Conservation (phyloP, 2,797 vertebrate species). For the Cottoperca gobio region DNA sequence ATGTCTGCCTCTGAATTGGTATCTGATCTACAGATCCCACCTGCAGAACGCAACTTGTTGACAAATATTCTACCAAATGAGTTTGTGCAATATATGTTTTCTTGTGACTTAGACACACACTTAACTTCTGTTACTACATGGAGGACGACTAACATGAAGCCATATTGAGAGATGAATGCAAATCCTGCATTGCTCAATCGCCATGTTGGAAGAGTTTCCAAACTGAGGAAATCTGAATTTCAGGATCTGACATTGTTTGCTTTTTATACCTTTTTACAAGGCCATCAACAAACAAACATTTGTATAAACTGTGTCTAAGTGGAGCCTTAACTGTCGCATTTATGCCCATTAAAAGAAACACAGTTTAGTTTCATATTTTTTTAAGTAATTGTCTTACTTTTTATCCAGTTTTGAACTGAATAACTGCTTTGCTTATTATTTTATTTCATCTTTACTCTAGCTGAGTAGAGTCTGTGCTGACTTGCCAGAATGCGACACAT, state of each 20-base stretch:
- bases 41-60: neutral
- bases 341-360: neutral
- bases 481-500: neutral
- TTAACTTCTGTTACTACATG: neutral
- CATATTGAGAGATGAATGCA: conserved; percentile 46
- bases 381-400: neutral
- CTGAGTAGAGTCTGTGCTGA: neutral
- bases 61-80: neutral
- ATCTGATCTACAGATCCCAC: too few relatives aligned
- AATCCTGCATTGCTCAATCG: conserved; percentile 43
- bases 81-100: neutral
- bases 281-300: neutral
- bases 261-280: neutral
- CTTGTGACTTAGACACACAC: neutral
- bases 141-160: neutral
- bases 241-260: neutral
- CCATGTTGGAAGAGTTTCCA: conserved; percentile 1
- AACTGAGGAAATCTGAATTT: too few relatives aligned
- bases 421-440: neutral
- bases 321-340: neutral
- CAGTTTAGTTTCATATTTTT: neutral
- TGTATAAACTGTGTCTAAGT: neutral
- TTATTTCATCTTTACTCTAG: neutral
- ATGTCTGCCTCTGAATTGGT: neutral
- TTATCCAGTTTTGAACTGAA: neutral